phyloP scores from a whole-genome alignment of 1,140 invertebrate genomes.

The Drosophila fuyamai region DNA sequence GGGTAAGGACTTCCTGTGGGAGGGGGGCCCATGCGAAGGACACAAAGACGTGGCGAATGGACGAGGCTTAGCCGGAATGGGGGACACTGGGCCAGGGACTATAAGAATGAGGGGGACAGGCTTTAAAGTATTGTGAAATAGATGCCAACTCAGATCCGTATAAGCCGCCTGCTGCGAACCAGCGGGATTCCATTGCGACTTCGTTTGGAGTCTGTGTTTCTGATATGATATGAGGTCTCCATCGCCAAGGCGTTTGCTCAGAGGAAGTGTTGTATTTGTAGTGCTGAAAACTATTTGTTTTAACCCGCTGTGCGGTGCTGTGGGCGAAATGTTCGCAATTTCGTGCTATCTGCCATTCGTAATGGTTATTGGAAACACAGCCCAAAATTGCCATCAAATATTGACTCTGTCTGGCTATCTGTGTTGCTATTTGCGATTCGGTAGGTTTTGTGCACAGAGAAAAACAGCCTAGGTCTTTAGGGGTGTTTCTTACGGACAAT shows the following conservation, averaged over 20 bases:
- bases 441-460: background rate
- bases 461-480: background rate
- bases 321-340: slow-evolving; percentile 67
- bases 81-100: background rate
- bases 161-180: slow-evolving; percentile 58
- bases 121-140: slow-evolving; percentile 62
- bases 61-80: slow-evolving; percentile 25
- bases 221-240: slow-evolving; percentile 36
- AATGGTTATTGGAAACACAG: slow-evolving; percentile 79
- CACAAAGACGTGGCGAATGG: slow-evolving; percentile 27
- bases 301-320: slow-evolving; percentile 68
- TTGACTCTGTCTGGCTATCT: slow-evolving; percentile 43
- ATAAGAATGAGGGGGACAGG: slow-evolving; percentile 14
- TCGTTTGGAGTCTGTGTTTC: slow-evolving; percentile 9
- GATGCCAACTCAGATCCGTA: slow-evolving; percentile 48
- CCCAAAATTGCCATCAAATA: slow-evolving; percentile 65
- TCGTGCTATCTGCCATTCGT: slow-evolving; percentile 36
- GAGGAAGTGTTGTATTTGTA: slow-evolving; percentile 79
- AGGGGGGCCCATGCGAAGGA: background rate
- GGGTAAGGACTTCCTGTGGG: background rate
- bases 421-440: slow-evolving; percentile 1
- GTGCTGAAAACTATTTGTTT: slow-evolving; percentile 76
- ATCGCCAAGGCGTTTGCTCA: slow-evolving; percentile 24
- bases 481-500: no score
- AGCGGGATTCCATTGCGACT: slow-evolving; percentile 27